Base-by-base conservation (phyloP, 92 coral and sea anemone species). In the Porites divaricata region DNA sequence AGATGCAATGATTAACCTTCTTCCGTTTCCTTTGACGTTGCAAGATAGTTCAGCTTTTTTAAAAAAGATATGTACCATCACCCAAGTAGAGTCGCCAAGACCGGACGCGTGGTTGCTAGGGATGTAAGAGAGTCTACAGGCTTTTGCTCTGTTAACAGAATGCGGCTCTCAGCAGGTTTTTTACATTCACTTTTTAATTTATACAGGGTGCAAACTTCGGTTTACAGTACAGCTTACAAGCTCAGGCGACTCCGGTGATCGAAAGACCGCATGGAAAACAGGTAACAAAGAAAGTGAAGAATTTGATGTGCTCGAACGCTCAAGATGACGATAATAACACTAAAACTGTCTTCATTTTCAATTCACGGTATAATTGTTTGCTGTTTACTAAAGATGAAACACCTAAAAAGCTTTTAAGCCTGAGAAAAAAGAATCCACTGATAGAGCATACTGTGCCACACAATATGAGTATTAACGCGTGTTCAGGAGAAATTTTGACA, bases 61-160 rank as follows among this genome's bases (percentile, higher is more conserved):
- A 4, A 0, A n/a, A 51, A 67, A 45, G 75, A 67, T 9, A 96
- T 96, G 99, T 96, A 94, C 91, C 98, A 96, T 85, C 95, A 96
- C 83, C 98, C 98, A 8, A 92, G 95, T 83, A 88, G 95, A 92
- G 94, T 96, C 20, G 97, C 99, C 4, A 96, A 96, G 71, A 92
- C 98, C 68, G 99, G 98, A n/a, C 93, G 99, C 6, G 98, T 96
- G 66, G 93, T 94, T 78, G 96, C 96, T 79, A 90, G 98, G 89
- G 99, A 96, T 73, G 99, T 96, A 77, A 90, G 98, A 49, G n/a
- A 69, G 84, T 79, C 63, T 67, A 26, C 21, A 51, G 12, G 63
- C 28, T 9, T 14, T 16, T 51, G 3, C 59, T 26, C 12, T 22
- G 63, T 8, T 6, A 50, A 5, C 45, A 6, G 24, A 51, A 15